A percentile compares a stretch with the other conserved stretches of the same genome.
These are phyloP conservation scores for Brachypalpus laphriformis DNA, from an alignment of 2,888 invertebrate species.

Conservation along the genomic window DNA sequence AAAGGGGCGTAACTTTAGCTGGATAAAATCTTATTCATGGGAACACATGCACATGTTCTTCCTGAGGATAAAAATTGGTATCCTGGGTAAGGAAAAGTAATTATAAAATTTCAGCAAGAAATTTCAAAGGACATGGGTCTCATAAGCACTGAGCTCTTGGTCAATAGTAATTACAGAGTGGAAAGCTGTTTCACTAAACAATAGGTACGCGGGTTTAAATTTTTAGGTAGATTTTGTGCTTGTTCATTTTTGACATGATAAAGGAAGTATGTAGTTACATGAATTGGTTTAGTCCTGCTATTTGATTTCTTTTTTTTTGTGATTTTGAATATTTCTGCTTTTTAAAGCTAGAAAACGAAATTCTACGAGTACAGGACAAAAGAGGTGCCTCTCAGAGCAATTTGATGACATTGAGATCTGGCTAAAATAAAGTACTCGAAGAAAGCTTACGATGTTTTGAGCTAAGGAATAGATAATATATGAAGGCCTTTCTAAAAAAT, in stretches of 20 bases:
- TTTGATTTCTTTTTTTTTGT: too few relatives aligned
- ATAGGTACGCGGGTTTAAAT: background rate
- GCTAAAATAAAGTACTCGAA: too few relatives aligned
- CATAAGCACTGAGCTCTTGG: constrained; percentile 7
- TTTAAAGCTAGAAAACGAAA: too few relatives aligned
- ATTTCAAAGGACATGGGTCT: background rate
- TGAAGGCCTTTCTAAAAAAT: too few relatives aligned
- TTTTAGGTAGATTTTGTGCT: background rate
- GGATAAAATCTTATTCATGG: constrained; percentile 9
- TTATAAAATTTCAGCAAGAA: constrained; percentile 25
- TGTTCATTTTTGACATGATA: background rate
- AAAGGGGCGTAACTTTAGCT: background rate
- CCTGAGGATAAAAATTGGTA: background rate
- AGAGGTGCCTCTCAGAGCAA: too few relatives aligned
- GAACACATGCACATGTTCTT: constrained; percentile 20
- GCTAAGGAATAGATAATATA: too few relatives aligned
- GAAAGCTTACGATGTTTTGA: too few relatives aligned
- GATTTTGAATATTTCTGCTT: too few relatives aligned
- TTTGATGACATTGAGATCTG: too few relatives aligned
- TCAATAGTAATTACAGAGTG: constrained; percentile 21
- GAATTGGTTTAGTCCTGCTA: too few relatives aligned
- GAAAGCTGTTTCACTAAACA: background rate
- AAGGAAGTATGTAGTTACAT: too few relatives aligned
- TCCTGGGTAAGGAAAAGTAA: background rate
- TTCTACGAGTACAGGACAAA: too few relatives aligned